phyloP scores from a whole-genome alignment of 2,888 invertebrate species.

The Polydrusus tereticollis region DNA sequence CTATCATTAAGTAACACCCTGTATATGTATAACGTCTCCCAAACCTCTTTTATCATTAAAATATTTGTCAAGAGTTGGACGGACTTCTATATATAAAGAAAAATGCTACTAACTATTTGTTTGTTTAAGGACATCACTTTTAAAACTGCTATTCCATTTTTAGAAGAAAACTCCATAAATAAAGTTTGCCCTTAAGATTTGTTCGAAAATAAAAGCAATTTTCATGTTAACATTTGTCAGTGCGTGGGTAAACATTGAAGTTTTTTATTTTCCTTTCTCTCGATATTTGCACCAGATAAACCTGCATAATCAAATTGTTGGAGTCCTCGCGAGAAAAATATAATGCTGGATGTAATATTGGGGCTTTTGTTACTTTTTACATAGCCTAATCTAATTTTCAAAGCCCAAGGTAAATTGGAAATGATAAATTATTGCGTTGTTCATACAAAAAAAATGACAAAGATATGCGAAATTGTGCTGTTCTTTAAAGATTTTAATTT shows the following conservation, averaged over 20 bases:
- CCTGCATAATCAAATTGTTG: slow-evolving; percentile 1
- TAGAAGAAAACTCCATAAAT: background rate
- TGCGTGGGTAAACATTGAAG: background rate
- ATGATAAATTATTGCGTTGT: too few species aligned
- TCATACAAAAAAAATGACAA: too few species aligned
- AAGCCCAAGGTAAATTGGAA: background rate
- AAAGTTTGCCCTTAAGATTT: background rate
- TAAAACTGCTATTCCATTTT: background rate
- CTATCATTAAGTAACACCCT: too few species aligned
- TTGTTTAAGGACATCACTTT: background rate
- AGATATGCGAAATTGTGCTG: too few species aligned
- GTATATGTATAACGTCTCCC: too few species aligned
- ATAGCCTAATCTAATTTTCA: background rate
- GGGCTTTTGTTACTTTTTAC: background rate
- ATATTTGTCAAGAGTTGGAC: too few species aligned
- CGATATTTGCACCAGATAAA: background rate
- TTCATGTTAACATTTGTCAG: background rate
- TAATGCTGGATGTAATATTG: background rate
- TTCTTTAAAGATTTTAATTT: too few species aligned
- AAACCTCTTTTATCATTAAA: too few species aligned
- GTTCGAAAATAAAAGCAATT: background rate
- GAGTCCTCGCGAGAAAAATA: background rate
- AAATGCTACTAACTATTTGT: too few species aligned
- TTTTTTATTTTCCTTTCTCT: background rate
- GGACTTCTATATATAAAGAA: too few species aligned